These are phyloP conservation scores for Corythaeola cristata DNA, from an alignment of 2,113 vertebrate species.

Conservation along the genomic window DNA sequence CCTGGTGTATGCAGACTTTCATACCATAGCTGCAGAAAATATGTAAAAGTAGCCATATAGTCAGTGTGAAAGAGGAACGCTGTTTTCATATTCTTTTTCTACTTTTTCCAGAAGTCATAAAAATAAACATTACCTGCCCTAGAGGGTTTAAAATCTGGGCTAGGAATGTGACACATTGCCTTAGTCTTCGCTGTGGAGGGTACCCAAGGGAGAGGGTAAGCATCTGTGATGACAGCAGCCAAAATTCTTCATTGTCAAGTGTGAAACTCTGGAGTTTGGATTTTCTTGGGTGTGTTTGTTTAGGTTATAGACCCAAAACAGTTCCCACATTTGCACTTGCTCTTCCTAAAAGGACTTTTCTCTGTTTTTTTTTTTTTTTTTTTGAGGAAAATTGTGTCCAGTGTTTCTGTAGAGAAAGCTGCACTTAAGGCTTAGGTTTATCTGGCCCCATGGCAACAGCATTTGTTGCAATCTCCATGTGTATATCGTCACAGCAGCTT, in stretches of 20 bases:
- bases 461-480: not conserved
- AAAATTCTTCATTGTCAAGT: not conserved
- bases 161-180: not conserved
- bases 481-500: not conserved
- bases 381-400: not conserved
- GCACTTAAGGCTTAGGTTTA: not conserved
- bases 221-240: not conserved
- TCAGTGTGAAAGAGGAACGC: not conserved
- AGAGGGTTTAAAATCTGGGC: not conserved
- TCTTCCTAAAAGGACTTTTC: not conserved
- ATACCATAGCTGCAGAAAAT: not conserved
- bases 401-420: not conserved
- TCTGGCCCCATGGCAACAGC: not conserved
- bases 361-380: not conserved
- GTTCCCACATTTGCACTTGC: constrained; percentile 19
- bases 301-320: not conserved
- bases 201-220: not conserved
- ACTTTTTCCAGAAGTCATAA: not conserved
- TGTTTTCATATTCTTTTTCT: not conserved
- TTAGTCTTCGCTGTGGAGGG: not conserved
- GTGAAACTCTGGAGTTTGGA: not conserved
- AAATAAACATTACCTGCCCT: not conserved
- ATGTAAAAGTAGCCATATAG: not conserved
- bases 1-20: not conserved
- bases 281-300: constrained; percentile 3